Evolutionary conservation across 1,140 invertebrate species (phyloP).

Genomic region (Panagrolaimus sp.): DNA sequence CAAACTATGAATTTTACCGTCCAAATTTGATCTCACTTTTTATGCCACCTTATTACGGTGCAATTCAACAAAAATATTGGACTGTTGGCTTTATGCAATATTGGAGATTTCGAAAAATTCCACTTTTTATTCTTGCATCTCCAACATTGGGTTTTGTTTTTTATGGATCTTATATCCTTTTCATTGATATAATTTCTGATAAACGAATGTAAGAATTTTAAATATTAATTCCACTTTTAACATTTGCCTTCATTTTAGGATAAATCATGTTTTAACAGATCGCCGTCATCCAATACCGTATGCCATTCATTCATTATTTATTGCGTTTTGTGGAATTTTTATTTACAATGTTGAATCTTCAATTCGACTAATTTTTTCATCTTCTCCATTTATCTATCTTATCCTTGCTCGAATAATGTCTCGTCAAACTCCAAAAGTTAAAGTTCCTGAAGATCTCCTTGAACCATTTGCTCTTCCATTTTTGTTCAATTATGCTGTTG

Average conservation of each 20-base stretch:
- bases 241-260: conserved; percentile 1
- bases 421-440: conserved; percentile 38
- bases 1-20: neutral
- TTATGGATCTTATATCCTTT: conserved; percentile 33
- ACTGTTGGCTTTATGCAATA: conserved; percentile 45
- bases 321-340: conserved; percentile 36
- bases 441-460: conserved; percentile 37
- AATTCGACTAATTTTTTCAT: conserved; percentile 38
- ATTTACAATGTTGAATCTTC: conserved; percentile 44
- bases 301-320: conserved; percentile 37
- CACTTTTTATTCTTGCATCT: conserved; percentile 38
- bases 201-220: conserved; percentile 11
- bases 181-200: conserved; percentile 13
- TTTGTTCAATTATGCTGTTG: conserved; percentile 34
- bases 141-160: conserved; percentile 39
- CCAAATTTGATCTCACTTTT: conserved; percentile 22
- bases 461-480: conserved; percentile 42
- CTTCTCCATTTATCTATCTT: conserved; percentile 48
- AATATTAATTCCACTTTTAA: conserved; percentile 17
- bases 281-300: conserved; percentile 36
- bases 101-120: conserved; percentile 43
- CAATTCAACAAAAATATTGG: conserved; percentile 48
- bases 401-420: conserved; percentile 40
- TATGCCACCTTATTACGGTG: conserved; percentile 37
- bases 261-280: conserved; percentile 33